Evolutionary conservation across 2,888 invertebrate genomes (phyloP), one percentile per base, ranked within the genome.

Genomic region (Vandiemenella viatica): DNA sequence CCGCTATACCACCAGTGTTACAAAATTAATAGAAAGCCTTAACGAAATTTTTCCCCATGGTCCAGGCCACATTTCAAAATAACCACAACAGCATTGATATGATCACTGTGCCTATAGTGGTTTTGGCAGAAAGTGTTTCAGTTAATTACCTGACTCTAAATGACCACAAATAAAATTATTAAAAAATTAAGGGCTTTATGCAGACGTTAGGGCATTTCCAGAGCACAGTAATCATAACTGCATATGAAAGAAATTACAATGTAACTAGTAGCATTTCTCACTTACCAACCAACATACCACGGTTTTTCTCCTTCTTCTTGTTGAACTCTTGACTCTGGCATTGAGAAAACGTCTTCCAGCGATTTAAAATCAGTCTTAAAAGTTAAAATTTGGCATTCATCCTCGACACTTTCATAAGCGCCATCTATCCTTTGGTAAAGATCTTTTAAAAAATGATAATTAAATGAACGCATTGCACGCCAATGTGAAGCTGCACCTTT

Each of bases 261-360:
- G 26, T 8, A 26, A 26, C 13, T n/a, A n/a, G n/a, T n/a, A n/a
- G 38, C 13, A 38, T 8, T 41, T 6, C 6, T 6, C 37, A 70
- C 78, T 72, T 69, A 85, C 89, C 90, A 90, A 56, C 91, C 91
- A 42, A 91, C 82, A 70, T 91, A 91, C 90, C 90, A 91, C 1
- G 87, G 79, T 48, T 74, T 68, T 58, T 80, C 71, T 2, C 77
- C 76, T 13, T 70, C 70, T 32, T 72, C 68, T 65, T 80, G 76
- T 21, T 64, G 67, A 5, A 79, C 77, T 60, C 85, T 73, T 46
- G 71, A 72, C 42, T 73, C 66, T 5, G 79, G 74, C 85, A 87
- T 86, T 52, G 72, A 69, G 61, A 91, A 83, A 10, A 88, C 86
- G 62, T 90, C 83, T 52, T 73, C 70, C 50, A 91, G 63, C 20